Percentiles rank a stretch among this genome's conserved stretches.
Evolutionary conservation across 2,888 invertebrate genomes (phyloP).

Genomic region (Coleophora flavipennella): DNA sequence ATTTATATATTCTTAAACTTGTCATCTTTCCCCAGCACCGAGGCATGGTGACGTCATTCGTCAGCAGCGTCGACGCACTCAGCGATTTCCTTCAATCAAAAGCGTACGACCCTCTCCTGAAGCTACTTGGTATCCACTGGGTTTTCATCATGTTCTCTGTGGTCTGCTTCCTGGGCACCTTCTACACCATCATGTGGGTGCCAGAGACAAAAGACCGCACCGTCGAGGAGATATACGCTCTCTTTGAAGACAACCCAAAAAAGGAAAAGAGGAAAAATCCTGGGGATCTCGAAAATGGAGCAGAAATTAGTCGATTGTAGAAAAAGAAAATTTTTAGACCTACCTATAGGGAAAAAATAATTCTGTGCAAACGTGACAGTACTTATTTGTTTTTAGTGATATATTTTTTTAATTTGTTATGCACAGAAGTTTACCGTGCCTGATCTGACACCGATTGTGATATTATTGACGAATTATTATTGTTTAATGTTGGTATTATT

Average conservation of each 20-base stretch:
- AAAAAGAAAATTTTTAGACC: background rate
- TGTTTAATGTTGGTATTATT: conserved; percentile 11
- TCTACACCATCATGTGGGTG: conserved; percentile 58
- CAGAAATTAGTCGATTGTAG: conserved; percentile 45
- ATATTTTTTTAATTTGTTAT: background rate
- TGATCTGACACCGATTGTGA: conserved; percentile 13
- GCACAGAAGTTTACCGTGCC: conserved; percentile 5
- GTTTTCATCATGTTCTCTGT: conserved; percentile 60
- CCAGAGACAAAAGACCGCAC: conserved; percentile 59
- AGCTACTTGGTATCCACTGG: conserved; percentile 62
- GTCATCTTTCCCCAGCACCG: conserved; percentile 43
- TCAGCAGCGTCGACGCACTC: conserved; percentile 53
- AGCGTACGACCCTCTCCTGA: conserved; percentile 57
- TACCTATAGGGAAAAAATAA: background rate
- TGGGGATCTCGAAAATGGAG: conserved; percentile 8
- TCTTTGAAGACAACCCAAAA: conserved; percentile 46
- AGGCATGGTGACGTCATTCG: conserved; percentile 60
- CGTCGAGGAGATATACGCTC: conserved; percentile 55
- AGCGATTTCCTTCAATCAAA: conserved; percentile 64
- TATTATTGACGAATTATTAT: conserved; percentile 17
- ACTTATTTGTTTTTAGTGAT: conserved; percentile 1
- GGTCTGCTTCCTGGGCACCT: conserved; percentile 55
- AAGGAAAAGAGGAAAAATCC: conserved; percentile 47
- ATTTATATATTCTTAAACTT: background rate
- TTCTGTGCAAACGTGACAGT: background rate